Percentiles rank a stretch among this genome's conserved stretches.
phyloP scores from a whole-genome alignment of 2,113 vertebrate genomes.

The Lasiurus borealis region DNA sequence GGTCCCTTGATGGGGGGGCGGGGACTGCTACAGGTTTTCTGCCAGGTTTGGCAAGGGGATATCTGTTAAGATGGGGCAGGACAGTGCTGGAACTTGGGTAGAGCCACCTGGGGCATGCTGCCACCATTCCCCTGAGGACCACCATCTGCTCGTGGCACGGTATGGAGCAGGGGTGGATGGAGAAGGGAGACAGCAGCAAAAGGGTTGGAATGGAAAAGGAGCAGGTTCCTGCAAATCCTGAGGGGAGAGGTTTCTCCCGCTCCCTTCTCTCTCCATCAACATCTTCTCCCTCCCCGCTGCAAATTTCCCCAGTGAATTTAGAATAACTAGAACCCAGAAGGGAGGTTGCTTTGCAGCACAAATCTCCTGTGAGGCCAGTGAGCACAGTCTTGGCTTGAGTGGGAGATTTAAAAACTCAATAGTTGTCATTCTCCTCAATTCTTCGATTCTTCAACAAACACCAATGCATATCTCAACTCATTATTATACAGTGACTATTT shows the following conservation, averaged over 20 bases:
- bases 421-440: background rate
- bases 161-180: rapidly evolving
- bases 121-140: rapidly evolving
- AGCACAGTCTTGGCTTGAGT: background rate
- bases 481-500: background rate
- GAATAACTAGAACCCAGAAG: conserved; percentile 5
- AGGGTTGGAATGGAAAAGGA: background rate
- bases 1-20: background rate
- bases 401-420: background rate
- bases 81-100: background rate
- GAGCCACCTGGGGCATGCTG: background rate
- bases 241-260: background rate
- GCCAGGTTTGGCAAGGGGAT: background rate
- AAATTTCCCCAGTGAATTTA: background rate
- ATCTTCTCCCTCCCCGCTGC: background rate
- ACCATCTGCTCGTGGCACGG: rapidly evolving
- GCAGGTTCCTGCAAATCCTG: background rate
- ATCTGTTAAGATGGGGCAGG: background rate
- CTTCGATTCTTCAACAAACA: background rate
- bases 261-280: background rate
- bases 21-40: background rate
- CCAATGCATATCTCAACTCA: background rate
- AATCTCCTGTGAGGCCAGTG: background rate
- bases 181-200: background rate
- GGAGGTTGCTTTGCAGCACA: background rate